Percentiles rank a stretch among this genome's conserved stretches.
Conservation (phyloP, 30 jellyfish, hydroid and myxozoan species). For the Cassiopea andromeda region DNA sequence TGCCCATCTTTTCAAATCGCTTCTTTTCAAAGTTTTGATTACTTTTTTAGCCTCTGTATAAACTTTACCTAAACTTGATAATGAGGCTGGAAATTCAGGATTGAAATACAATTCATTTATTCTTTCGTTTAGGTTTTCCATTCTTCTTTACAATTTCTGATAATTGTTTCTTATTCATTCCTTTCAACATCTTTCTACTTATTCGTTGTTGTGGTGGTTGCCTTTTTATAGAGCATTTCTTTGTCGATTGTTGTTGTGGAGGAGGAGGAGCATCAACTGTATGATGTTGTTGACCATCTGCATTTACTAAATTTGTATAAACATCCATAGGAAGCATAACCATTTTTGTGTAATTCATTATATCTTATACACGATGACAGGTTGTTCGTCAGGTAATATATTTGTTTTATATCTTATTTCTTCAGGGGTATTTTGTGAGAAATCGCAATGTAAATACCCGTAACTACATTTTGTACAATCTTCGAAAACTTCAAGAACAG, state of each 20-base stretch:
- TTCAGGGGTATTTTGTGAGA: constrained; percentile 26
- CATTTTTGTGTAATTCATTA: not conserved
- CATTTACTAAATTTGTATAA: too few relatives aligned
- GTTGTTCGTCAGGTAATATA: constrained; percentile 36
- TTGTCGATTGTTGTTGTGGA: too few relatives aligned
- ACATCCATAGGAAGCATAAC: not conserved
- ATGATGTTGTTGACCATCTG: too few relatives aligned
- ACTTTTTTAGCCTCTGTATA: not conserved
- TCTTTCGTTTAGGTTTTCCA: not conserved
- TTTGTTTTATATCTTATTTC: constrained; percentile 27
- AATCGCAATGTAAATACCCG: constrained; percentile 47
- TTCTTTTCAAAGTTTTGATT: not conserved
- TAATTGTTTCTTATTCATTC: too few relatives aligned
- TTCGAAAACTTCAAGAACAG: constrained; percentile 1
- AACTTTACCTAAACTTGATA: not conserved
- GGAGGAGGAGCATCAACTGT: too few relatives aligned
- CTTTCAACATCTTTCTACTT: too few relatives aligned
- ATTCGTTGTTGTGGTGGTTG: too few relatives aligned
- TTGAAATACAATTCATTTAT: not conserved
- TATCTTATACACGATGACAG: constrained; percentile 12
- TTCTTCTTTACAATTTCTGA: too few relatives aligned
- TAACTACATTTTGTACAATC: constrained; percentile 33
- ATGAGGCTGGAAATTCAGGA: not conserved
- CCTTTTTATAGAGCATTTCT: too few relatives aligned
- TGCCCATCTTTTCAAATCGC: not conserved